Evolutionary conservation across 2,888 invertebrate species (phyloP).

Genomic region (Chelonus formosanus): DNA sequence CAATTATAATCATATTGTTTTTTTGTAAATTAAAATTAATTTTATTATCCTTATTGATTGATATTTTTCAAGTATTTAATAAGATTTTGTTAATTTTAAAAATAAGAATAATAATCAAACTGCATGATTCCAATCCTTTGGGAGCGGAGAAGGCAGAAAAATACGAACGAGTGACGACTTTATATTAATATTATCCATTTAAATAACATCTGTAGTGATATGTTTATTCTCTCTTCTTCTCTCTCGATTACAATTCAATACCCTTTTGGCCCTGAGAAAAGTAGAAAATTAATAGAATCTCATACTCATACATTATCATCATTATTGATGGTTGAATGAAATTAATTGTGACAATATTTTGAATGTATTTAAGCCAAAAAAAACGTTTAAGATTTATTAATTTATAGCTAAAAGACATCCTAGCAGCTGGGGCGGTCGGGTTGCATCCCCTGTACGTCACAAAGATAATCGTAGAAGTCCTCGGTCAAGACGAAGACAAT

Average conservation of each 20-base stretch:
- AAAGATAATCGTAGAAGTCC: constrained; percentile 52
- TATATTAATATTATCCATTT: constrained; percentile 10
- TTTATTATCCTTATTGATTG: too few relatives aligned
- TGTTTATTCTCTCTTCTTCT: constrained; percentile 19
- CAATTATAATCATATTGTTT: background rate
- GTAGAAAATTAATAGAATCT: background rate
- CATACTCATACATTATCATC: too few relatives aligned
- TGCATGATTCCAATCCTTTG: constrained; percentile 23
- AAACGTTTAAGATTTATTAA: constrained; percentile 29
- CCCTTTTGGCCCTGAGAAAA: constrained; percentile 11
- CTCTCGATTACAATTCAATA: constrained; percentile 8
- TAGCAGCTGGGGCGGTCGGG: constrained; percentile 63
- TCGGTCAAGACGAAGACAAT: constrained; percentile 45
- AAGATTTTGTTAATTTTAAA: too few relatives aligned
- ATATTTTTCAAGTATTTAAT: too few relatives aligned
- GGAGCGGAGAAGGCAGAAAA: constrained; percentile 30
- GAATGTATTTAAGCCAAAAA: background rate
- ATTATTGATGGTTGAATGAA: too few relatives aligned
- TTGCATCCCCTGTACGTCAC: constrained; percentile 39
- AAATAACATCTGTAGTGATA: background rate
- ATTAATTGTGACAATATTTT: too few relatives aligned
- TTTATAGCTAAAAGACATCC: constrained; percentile 60
- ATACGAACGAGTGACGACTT: constrained; percentile 35
- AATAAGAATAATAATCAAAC: constrained; percentile 6
- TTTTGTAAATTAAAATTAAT: too few relatives aligned